phyloP scores from a whole-genome alignment of 2,113 vertebrate species.

The Sylvia atricapilla region DNA sequence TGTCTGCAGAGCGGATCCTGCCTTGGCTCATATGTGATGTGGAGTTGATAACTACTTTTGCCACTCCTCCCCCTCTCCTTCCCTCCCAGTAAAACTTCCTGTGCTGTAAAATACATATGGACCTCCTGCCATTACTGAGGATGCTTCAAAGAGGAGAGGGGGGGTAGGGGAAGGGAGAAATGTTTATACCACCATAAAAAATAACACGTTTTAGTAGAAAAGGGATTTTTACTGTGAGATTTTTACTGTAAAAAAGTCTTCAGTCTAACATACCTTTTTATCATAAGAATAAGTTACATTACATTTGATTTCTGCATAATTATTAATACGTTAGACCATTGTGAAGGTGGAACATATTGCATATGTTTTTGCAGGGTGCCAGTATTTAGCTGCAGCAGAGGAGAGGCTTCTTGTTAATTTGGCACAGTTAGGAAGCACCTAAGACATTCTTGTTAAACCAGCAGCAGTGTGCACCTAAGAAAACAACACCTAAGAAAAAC shows the following conservation, averaged over 20 bases:
- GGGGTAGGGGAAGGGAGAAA: background rate
- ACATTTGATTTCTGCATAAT: background rate
- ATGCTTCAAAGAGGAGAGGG: background rate
- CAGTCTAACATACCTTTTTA: background rate
- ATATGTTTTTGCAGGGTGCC: background rate
- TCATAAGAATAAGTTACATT: background rate
- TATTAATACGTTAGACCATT: background rate
- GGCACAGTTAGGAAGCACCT: background rate
- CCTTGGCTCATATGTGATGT: fast-evolving
- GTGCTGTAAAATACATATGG: background rate
- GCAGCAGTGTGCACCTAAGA: background rate
- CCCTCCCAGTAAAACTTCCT: background rate
- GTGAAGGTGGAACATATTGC: background rate
- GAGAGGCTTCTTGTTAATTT: background rate
- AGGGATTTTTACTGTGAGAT: background rate
- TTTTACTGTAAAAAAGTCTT: background rate
- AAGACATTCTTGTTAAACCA: background rate
- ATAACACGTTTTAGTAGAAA: background rate
- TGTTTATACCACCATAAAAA: background rate
- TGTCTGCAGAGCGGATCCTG: background rate
- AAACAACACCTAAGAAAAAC: background rate
- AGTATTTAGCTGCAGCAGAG: background rate
- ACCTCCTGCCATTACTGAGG: background rate
- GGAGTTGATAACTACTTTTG: background rate
- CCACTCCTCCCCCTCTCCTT: background rate